These are phyloP conservation scores for Spinibarbus caldwelli DNA, from an alignment of 2,797 vertebrate genomes.

Conservation along the genomic window DNA sequence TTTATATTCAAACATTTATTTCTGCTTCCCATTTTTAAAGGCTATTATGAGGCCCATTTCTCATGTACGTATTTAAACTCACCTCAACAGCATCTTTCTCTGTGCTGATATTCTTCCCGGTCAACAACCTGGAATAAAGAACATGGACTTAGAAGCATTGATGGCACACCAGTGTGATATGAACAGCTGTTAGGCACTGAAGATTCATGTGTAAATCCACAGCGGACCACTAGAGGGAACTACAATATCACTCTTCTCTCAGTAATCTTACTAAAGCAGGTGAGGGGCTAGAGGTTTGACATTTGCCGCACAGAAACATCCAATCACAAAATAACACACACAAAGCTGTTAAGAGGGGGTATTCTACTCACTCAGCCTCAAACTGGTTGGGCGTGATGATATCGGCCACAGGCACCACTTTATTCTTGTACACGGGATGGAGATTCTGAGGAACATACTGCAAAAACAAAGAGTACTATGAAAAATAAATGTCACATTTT, in stretches of 20 bases:
- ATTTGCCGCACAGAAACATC: neutral
- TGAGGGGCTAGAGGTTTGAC: neutral
- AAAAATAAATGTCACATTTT: neutral
- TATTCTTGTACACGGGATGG: slow-evolving; percentile 93
- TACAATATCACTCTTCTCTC: neutral
- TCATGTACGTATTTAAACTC: slow-evolving; percentile 31
- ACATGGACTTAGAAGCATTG: neutral
- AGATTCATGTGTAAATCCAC: neutral
- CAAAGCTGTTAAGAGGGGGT: neutral
- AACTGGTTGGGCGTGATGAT: slow-evolving; percentile 99
- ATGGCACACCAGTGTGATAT: neutral
- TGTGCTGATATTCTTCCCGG: slow-evolving; percentile 91
- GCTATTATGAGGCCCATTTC: neutral
- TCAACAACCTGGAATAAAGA: slow-evolving; percentile 83
- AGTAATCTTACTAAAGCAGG: neutral
- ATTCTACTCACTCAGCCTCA: slow-evolving; percentile 93
- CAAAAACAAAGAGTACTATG: slow-evolving; percentile 39
- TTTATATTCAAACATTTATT: neutral
- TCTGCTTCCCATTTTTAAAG: neutral
- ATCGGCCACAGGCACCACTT: slow-evolving; percentile 94
- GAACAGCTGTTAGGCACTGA: neutral
- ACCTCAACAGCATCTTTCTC: slow-evolving; percentile 94
- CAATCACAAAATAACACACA: neutral
- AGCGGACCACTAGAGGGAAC: slow-evolving; percentile 36
- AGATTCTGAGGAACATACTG: slow-evolving; percentile 96